Base-by-base conservation (phyloP, 1,140 invertebrate species). In the Brachionus rubens region DNA sequence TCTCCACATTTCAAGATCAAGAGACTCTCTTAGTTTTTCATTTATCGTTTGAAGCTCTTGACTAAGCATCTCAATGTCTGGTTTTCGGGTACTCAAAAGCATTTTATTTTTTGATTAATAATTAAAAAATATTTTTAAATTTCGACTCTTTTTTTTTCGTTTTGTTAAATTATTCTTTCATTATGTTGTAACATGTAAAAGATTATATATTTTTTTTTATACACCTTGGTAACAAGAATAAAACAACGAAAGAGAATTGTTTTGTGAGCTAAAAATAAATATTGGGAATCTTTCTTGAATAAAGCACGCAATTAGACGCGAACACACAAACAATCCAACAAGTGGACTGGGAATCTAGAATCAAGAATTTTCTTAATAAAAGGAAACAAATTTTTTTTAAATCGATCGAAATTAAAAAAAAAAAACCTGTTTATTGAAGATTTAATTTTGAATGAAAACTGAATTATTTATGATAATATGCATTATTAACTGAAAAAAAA, bases 161-260 rank as follows among this genome's bases (percentile, higher is more conserved):
- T 24, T 41, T 65, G 41, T 41, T 65, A 24, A 43, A 43, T 65
- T 65, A 9, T 24, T 21, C 9, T 59, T n/a, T 4, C 12, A 36
- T 59, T 59, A 59, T 36, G 54, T 16, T 59, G 19, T 59, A 40
- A 59, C 54, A 59, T 59, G 54, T 33, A 59, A 59, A 59, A 16
- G 36, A 36, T 9, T 36, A 5, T 5, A 36, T n/a, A n/a, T n/a
- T 54, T 54, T 12, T 59, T 59, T 59, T 36, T 16, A 59, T 59
- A 21, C 28, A 59, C 54, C 54, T 59, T 59, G 54, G 54, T 59
- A 33, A 59, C 54, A 14, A 40, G 54, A n/a, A 30, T 28, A 48
- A 54, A 54, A 54, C 33, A 54, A 54, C 33, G 33, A 54, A 28
- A 28, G 26, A n/a, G n/a, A n/a, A n/a, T n/a, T n/a, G n/a, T n/a